Base-by-base conservation (phyloP, 2,113 vertebrate genomes). In the Haemorhous mexicanus region DNA sequence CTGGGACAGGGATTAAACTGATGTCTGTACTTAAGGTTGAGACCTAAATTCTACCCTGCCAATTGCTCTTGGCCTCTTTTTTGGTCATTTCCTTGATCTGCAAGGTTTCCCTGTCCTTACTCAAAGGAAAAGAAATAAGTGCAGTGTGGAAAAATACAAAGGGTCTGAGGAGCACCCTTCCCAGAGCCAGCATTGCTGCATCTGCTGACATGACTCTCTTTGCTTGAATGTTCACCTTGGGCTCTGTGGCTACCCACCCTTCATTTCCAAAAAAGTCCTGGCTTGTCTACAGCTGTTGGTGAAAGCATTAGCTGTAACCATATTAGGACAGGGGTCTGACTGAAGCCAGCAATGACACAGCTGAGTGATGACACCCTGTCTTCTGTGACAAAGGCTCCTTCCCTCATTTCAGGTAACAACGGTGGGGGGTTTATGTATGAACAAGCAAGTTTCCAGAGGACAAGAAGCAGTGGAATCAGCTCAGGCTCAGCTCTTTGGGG, bases 381-480 rank as follows among this genome's bases (percentile, higher is more conserved):
- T 70, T 70, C 63, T 68, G 64, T 63, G 68, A 61, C 68, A 90
- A 86, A 93, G 37, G 14, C 35, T 73, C 63, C 33, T 79, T 90
- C 78, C 37, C 35, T 77, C n/a, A 6, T 55, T 69, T 74, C 53
- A 88, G 92, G 81, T 82, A 89, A 83, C 15, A 39, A 47, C 5
- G 7, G 21, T 59, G 32, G 12, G 7, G 14, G 0, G 3, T 72
- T 85, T 64, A 69, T 81, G 81, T 73, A 78, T 46, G 64, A 96
- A 84, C 62, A 94, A 92, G 72, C 56, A 91, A n/a, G 72, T 89
- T 95, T 89, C 37, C 39, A 47, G 26, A 70, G 56, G 72, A 91
- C 33, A 74, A 69, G 58, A 81, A 92, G 66, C 39, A 32, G 46
- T 43, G 44, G 87, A 76, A 28, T 69, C 68, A 72, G 41, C 26